Conservation (phyloP, 92 coral and sea anemone genomes). For the Meandrina meandrites region DNA sequence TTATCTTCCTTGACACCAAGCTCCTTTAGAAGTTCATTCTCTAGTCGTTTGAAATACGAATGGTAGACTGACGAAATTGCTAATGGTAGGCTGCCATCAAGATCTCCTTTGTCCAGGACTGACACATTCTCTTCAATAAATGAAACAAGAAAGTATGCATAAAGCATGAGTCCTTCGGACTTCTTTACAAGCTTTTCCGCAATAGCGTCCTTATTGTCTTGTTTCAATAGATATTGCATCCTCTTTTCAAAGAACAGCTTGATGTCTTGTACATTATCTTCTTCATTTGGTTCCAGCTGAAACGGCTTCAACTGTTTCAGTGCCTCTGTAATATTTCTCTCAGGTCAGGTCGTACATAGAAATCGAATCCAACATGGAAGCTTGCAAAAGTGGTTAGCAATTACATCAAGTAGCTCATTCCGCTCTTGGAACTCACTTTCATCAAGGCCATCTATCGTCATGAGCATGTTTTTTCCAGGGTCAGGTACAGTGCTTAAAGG, state of each 20-base stretch:
- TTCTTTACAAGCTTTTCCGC: constrained; percentile 21
- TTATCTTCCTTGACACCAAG: not conserved
- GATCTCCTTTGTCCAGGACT: too few species aligned
- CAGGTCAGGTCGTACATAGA: constrained; percentile 63
- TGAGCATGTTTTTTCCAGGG: constrained; percentile 39
- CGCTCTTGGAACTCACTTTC: too few species aligned
- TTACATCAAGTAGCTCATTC: too few species aligned
- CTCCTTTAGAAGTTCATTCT: constrained; percentile 12
- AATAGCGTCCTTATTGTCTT: not conserved
- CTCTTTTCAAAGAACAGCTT: constrained; percentile 18
- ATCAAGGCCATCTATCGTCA: too few species aligned
- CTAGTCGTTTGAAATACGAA: constrained; percentile 15
- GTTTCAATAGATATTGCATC: constrained; percentile 3
- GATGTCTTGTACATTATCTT: constrained; percentile 51
- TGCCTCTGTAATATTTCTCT: constrained; percentile 24
- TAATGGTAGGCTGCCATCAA: too few species aligned
- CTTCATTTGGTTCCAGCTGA: constrained; percentile 11
- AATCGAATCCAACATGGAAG: constrained; percentile 59
- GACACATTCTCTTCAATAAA: too few species aligned
- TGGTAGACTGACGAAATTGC: too few species aligned
- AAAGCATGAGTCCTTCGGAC: too few species aligned
- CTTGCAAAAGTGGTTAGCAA: too few species aligned
- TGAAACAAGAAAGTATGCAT: too few species aligned
- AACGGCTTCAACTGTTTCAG: too few species aligned
- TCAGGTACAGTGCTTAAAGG: constrained; percentile 40